Evolutionary conservation across 2,797 vertebrate genomes (phyloP).

Genomic region (Pogonophryne albipinna): DNA sequence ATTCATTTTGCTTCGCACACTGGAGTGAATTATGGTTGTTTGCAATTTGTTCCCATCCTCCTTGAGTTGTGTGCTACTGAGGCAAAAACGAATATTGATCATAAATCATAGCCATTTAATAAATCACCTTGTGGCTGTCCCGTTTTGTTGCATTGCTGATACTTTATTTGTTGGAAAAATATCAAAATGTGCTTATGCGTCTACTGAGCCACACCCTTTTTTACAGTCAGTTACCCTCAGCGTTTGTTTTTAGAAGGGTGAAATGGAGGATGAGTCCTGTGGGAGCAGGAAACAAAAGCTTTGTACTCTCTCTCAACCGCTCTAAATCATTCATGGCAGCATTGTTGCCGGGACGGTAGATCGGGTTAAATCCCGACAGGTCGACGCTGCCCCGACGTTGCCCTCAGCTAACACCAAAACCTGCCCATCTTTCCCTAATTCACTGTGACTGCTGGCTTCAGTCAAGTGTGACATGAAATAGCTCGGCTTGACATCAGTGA

Average conservation of each 20-base stretch:
- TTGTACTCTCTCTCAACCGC: conserved; percentile 34
- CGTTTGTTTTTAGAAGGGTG: conserved; percentile 47
- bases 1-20: conserved; percentile 54
- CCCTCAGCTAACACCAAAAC: conserved; percentile 53
- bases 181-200: background rate
- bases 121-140: conserved; percentile 58
- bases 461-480: conserved; percentile 65
- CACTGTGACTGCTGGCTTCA: conserved; percentile 57
- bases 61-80: conserved; percentile 30
- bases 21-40: conserved; percentile 59
- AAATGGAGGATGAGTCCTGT: conserved; percentile 61
- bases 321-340: conserved; percentile 76
- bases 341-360: conserved; percentile 44
- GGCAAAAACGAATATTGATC: conserved; percentile 67
- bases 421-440: conserved; percentile 53
- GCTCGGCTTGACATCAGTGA: conserved; percentile 40
- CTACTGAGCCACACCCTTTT: conserved; percentile 50
- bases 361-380: conserved; percentile 48
- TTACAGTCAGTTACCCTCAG: conserved; percentile 56
- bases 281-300: conserved; percentile 71
- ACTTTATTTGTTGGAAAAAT: conserved; percentile 13
- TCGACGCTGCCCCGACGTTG: conserved; percentile 34
- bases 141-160: conserved; percentile 27
- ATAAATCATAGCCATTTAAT: conserved; percentile 62
- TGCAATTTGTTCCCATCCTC: conserved; percentile 50